A percentile compares a stretch with the other conserved stretches of the same genome.
Evolutionary conservation across 2,113 vertebrate genomes (phyloP).

Genomic region (Amphiprion percula): DNA sequence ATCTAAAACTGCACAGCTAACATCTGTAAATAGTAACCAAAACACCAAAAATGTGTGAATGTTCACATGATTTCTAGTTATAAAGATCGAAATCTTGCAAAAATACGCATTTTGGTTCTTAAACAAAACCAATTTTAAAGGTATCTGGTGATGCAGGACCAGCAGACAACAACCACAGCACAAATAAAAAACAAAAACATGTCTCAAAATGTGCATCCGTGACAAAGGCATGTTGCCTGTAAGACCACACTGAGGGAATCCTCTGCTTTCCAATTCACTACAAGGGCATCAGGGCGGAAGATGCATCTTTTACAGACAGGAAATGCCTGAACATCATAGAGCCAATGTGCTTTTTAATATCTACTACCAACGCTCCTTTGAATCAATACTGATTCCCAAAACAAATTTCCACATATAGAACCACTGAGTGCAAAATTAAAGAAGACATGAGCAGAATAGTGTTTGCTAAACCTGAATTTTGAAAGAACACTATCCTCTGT

Average conservation of each 20-base stretch:
- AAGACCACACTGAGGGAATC: slow-evolving; percentile 2
- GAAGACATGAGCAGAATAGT: not conserved
- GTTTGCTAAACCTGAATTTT: not conserved
- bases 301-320: slow-evolving; percentile 42
- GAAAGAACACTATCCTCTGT: not conserved
- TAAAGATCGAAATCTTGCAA: no score
- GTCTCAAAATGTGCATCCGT: not conserved
- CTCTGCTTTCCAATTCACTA: not conserved
- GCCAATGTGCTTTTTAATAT: slow-evolving; percentile 3
- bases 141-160: no score
- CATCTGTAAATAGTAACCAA: no score
- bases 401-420: not conserved
- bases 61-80: no score
- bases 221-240: slow-evolving; percentile 22
- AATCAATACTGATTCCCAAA: not conserved
- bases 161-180: no score
- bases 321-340: slow-evolving; percentile 45
- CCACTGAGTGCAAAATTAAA: not conserved
- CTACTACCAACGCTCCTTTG: not conserved
- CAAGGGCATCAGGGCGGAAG: slow-evolving; percentile 68
- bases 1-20: no score
- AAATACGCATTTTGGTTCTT: no score
- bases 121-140: no score
- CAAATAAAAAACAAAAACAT: no score
- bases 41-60: no score